Base-by-base conservation (phyloP, 1,140 invertebrate genomes). In the Drusus annulatus region DNA sequence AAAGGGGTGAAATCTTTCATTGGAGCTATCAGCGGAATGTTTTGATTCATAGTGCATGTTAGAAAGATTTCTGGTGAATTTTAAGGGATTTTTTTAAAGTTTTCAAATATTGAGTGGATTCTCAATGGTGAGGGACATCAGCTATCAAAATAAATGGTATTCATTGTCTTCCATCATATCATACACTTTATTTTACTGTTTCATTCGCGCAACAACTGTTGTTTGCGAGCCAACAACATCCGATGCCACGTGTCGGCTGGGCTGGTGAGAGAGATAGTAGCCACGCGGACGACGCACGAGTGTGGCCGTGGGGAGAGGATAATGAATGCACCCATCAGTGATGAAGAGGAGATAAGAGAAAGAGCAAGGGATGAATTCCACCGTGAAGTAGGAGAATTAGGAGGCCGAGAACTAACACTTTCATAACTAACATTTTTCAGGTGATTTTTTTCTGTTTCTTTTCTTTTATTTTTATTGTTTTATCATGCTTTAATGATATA, bases 291-390 rank as follows among this genome's bases (percentile, higher is more conserved):
- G n/a, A 50, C 50, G 10, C 69, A n/a, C 36, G 60, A n/a, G 36
- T 25, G 31, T 54, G n/a, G 19, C 19, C 5, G 23, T 54, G 45
- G 50, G 50, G 69, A 25, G 69, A 25, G 54, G 69, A 74, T 74
- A 74, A 74, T 74, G 69, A 52, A 74, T 74, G 56, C 69, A 74
- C 54, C 1, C 69, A 54, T n/a, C 68, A 28, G 62, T 25, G 62
- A 65, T 65, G 62, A 65, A 65, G 28, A 69, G 36, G 4, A 36
- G 65, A 69, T 69, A 69, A 69, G 65, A 69, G 65, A 36, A 69
- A n/a, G 17, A 45, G 51, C 36, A 21, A 69, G 28, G 36, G 65
- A 69, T 50, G n/a, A 36, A 68, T 68, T 45, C 16, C 36, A 45
- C 21, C 13, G n/a, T 17, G 31, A 69, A 69, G n/a, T 69, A 21